Conservation (phyloP, 2,113 vertebrate species). For the Montifringilla adamsi region DNA sequence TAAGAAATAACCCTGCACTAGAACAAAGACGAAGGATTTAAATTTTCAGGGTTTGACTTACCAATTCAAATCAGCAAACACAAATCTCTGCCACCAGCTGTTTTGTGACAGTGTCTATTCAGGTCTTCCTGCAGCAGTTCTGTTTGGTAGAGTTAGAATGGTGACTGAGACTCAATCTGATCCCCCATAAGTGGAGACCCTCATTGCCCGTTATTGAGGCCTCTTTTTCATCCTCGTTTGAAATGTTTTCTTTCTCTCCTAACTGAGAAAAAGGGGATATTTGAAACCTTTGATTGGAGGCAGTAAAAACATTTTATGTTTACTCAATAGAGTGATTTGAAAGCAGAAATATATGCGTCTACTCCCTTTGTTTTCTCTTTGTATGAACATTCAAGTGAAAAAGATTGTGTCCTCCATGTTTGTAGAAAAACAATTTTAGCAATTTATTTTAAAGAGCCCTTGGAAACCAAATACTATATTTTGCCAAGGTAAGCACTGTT, state of each 20-base stretch:
- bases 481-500: slow-evolving; percentile 18
- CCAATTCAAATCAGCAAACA: neutral
- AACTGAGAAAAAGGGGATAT: neutral
- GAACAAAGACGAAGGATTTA: neutral
- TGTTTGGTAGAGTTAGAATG: neutral
- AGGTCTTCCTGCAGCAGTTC: neutral
- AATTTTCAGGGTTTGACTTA: neutral
- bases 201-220: neutral
- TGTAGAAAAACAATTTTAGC: slow-evolving; percentile 15
- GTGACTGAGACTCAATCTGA: neutral
- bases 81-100: neutral
- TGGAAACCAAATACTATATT: neutral
- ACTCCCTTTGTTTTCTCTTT: neutral
- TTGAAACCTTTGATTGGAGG: neutral
- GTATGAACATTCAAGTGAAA: neutral
- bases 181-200: neutral
- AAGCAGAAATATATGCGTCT: neutral
- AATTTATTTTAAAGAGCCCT: slow-evolving; percentile 26
- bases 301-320: neutral
- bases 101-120: neutral
- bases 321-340: neutral
- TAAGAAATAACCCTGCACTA: neutral
- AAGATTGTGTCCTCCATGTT: neutral
- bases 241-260: neutral
- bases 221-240: neutral